Conservation (phyloP, 1,140 invertebrate species). For the Leptopilina clavipes region DNA sequence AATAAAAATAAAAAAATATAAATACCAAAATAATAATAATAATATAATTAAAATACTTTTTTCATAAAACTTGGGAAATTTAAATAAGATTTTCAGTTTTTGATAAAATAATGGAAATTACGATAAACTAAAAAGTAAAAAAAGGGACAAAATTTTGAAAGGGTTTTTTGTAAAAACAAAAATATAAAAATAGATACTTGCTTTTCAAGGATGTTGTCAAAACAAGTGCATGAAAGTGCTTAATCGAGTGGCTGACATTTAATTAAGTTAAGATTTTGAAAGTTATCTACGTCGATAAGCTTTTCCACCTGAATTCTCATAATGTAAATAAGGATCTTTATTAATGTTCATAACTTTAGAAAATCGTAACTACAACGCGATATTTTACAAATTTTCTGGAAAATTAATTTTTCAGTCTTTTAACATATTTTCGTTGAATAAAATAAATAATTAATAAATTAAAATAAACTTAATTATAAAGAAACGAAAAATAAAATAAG, state of each 20-base stretch:
- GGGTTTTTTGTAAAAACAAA: background rate
- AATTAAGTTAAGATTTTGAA: constrained; percentile 4
- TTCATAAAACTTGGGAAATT: background rate
- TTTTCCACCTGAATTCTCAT: constrained; percentile 4
- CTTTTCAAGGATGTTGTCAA: constrained; percentile 22
- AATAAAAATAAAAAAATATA: too few species aligned
- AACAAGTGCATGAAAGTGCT: background rate
- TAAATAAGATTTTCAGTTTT: background rate
- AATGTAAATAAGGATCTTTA: background rate
- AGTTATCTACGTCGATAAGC: constrained; percentile 2
- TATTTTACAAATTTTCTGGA: background rate
- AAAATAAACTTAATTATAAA: too few species aligned
- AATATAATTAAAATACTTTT: too few species aligned
- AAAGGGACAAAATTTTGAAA: background rate
- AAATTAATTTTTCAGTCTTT: too few species aligned
- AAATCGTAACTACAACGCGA: background rate
- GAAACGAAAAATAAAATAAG: too few species aligned
- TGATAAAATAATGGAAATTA: too few species aligned
- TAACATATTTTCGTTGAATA: too few species aligned
- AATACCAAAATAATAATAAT: too few species aligned
- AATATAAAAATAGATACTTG: background rate
- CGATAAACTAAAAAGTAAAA: background rate
- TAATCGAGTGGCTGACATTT: constrained; percentile 21
- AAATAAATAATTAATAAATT: too few species aligned
- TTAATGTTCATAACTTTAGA: background rate